Evolutionary conservation across 1,140 invertebrate species (phyloP), one percentile per base, ranked within the genome.

Genomic region (Saccostrea echinata): DNA sequence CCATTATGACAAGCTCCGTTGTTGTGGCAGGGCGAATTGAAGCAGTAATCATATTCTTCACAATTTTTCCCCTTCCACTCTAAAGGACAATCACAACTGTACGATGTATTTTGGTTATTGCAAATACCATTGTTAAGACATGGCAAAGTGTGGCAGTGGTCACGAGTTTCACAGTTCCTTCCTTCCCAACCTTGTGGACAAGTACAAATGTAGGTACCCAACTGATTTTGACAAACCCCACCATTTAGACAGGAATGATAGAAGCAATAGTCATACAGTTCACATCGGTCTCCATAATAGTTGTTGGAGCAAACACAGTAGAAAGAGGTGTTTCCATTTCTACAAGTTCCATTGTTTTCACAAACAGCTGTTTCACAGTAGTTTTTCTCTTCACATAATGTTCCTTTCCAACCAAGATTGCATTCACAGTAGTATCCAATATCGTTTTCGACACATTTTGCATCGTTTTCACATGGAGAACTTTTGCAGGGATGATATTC

Each of bases 401-500:
- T 80, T 35, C 88, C 88, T 27, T 30, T 64, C 84, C 84, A 89
- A 1, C 81, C 84, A 11, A 2, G 3, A 6, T 24, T 18, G 55
- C 88, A 89, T 16, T 27, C 16, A 86, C 88, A 89, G n/a, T 13
- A 27, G 61, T 68, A 89, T 16, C n/a, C 43, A 84, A 13, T 52
- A 12, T 24, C 81, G 55, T 51, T 84, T 51, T 86, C 71, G 18
- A 80, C 11, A 76, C 88, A 89, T 53, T 21, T 21, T 27, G 76
- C 88, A 24, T 57, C 21, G 61, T 89, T 64, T 21, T 86, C 43
- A 84, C 88, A 88, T 13, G 81, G 98, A 2, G 98, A 98, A 4
- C 97, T 98, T 94, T 98, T 99, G 0, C 98, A 98, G 0, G 97
- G 95, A 6, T 96, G 97, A 94, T 98, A 99, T 4, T 96, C 95